Evolutionary conservation across 1,140 invertebrate species (phyloP), one percentile per base, ranked within the genome.

Genomic region (Drosophila pseudoobscura): DNA sequence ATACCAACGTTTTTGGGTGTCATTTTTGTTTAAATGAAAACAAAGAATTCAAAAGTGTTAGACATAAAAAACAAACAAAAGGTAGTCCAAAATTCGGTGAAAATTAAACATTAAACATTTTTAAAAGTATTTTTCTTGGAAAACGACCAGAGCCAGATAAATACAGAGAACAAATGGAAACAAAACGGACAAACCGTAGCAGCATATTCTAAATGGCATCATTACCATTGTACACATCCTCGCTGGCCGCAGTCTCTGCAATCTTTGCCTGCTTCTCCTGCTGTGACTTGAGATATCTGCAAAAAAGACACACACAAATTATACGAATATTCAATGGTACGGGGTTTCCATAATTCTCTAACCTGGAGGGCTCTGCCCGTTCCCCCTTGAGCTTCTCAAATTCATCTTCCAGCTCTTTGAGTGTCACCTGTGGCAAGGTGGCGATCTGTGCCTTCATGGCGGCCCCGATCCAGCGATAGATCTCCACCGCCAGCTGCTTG

Each of bases 401-500:
- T 90, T 98, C 97, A 13, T 95, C 94, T 80, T 98, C 96, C 7
- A 99, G 90, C 92, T 99, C 98, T 55, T 96, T 94, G 17, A 98
- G 92, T 90, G 98, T 96, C 2, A 99, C 95, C 8, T 97, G 96
- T 91, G 99, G 98, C 7, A 99, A 92, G 55, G 94, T 94, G 17
- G 94, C 94, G 51, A 99, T 94, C 80, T 98, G 97, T 15, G 97
- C 95, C 92, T 97, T 97, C 49, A 98, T 93, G 9, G 96, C 96
- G 45, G 94, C 93, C 3, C 97, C 97, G 71, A 98, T 95, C 97
- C 97, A 99, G 69, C 94, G 95, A 92, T 97, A 98, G 87, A 99
- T 96, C 92, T 99, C 98, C 66, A 99, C 93, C 13, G 97, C 95
- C 78, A 99, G 92, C 41, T 94, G 93, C 92, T 99, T 98, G 50